Base-by-base conservation (phyloP, 2,113 vertebrate genomes). In the Stigmatopora argus region DNA sequence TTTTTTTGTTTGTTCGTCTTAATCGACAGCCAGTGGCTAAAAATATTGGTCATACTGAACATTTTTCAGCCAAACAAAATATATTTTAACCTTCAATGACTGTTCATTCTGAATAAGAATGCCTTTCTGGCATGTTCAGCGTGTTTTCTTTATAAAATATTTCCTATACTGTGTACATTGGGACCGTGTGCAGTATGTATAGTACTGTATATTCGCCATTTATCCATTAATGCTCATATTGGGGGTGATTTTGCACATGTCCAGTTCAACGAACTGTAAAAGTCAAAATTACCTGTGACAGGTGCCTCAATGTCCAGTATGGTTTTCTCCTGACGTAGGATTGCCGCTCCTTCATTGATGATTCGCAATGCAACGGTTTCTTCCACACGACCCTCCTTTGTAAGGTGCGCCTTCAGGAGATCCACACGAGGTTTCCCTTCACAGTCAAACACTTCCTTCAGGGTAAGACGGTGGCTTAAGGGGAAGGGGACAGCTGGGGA, bases 271-370 rank as follows among this genome's bases (percentile, higher is more conserved):
- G n/a, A n/a, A n/a, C 26, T 31, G 26, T 13, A 4, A 21, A 21
- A 19, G n/a, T 60, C n/a, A 19, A 41, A 10, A 13, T 10, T 81
- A 92, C 92, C 92, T 89, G 92, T 93, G 72, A 93, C 92, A 4
- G 92, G 91, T 19, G 91, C 92, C 75, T 93, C 92, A 15, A 93
- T 93, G 82, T 93, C 92, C 77, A 93, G 85, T 74, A 93, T 93
- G 61, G 91, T 93, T 79, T 92, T 93, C 81, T 92, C 92, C 72
- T 92, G 91, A 38, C 92, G 89, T 68, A 93, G 75, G 71, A 93
- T 93, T 19, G 88, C 78, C 0, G 90, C 92, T 10, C 92, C 92
- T 74, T 92, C 92, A 0, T 79, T 90, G 79, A 93, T 19, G 79
- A 93, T 90, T 45, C 87, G 83, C 12, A 91, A 88, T 0, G 91